Percentiles rank a stretch among this genome's conserved stretches.
phyloP scores from a whole-genome alignment of 2,888 invertebrate genomes.

The Thumatha senex region DNA sequence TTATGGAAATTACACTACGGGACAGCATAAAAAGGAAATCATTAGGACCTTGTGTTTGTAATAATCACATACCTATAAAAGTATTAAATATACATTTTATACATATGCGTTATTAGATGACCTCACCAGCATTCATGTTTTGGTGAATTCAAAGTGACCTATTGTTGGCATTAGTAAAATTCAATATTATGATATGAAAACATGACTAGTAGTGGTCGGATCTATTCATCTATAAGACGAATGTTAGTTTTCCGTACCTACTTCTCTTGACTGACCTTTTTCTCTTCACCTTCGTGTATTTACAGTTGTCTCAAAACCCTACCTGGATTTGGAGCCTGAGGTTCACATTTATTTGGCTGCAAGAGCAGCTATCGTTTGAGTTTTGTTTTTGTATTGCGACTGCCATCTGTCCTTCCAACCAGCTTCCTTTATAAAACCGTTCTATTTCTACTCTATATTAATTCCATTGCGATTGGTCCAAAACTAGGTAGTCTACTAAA shows the following conservation, averaged over 20 bases:
- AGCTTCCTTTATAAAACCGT: no score
- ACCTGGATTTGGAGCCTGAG: no score
- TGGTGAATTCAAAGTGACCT: constrained; percentile 11
- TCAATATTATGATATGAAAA: constrained; percentile 1
- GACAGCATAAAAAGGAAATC: neutral
- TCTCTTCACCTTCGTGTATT: no score
- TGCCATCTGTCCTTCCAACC: no score
- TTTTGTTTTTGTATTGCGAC: no score
- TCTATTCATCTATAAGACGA: neutral
- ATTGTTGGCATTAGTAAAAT: neutral
- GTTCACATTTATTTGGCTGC: no score
- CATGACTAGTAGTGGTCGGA: neutral
- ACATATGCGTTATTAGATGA: constrained; percentile 18
- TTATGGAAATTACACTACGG: neutral
- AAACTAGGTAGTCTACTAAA: no score
- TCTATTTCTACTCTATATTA: no score
- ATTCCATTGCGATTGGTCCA: no score
- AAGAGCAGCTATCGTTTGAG: no score
- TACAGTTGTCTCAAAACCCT: no score
- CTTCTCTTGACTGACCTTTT: no score
- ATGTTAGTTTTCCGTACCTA: neutral
- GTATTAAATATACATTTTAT: constrained; percentile 8
- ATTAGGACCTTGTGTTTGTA: neutral
- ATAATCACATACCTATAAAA: neutral
- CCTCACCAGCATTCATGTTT: constrained; percentile 16